Evolutionary conservation across 1,140 invertebrate genomes (phyloP).

Genomic region (Drosophila baimaii): DNA sequence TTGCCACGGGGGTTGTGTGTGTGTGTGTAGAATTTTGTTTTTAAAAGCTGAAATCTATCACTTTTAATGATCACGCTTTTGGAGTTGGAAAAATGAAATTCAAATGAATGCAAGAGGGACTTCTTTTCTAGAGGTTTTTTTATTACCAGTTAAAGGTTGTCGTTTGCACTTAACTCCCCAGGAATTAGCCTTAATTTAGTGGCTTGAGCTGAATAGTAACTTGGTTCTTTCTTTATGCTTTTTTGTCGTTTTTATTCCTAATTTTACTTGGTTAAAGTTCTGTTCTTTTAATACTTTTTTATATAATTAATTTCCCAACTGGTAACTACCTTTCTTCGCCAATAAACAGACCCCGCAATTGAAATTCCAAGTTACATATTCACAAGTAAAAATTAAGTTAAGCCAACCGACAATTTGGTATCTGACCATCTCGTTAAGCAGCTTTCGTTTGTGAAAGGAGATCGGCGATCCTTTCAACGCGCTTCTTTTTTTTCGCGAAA

Average conservation of each 20-base stretch:
- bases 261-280: not conserved
- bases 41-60: conserved; percentile 45
- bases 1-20: conserved; percentile 43
- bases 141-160: not conserved
- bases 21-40: too few species aligned
- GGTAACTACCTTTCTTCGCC: not conserved
- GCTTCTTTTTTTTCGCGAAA: conserved; percentile 3
- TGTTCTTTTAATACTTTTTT: not conserved
- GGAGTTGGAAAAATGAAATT: conserved; percentile 17
- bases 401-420: conserved; percentile 18
- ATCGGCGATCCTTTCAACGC: conserved; percentile 52
- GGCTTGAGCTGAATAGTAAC: not conserved
- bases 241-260: not conserved
- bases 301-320: not conserved
- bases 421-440: conserved; percentile 44
- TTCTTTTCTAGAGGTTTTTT: not conserved
- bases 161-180: too few species aligned
- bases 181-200: not conserved
- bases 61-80: conserved; percentile 31
- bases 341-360: conserved; percentile 18
- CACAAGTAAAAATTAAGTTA: conserved; percentile 10
- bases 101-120: not conserved
- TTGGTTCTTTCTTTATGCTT: not conserved
- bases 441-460: conserved; percentile 34
- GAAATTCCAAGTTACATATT: conserved; percentile 3